Evolutionary conservation across 2,113 vertebrate genomes (phyloP).

Genomic region (Dipodomys ordii): DNA sequence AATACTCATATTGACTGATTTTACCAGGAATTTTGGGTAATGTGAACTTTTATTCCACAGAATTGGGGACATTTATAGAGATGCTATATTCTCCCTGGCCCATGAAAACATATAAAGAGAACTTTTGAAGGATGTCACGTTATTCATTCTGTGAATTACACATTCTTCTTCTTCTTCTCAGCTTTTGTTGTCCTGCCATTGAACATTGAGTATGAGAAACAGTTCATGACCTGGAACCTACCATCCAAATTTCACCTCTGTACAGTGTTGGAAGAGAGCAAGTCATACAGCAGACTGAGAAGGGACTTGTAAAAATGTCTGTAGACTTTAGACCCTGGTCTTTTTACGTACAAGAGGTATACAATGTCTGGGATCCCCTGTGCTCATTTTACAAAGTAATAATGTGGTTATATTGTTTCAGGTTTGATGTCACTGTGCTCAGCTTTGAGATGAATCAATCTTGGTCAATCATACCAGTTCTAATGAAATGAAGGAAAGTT

Average conservation of each 20-base stretch:
- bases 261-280: neutral
- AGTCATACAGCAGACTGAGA: neutral
- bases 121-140: neutral
- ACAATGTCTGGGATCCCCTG: neutral
- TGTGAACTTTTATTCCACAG: neutral
- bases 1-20: neutral
- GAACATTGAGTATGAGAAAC: neutral
- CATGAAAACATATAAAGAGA: too few relatives aligned
- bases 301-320: neutral
- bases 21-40: neutral
- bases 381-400: neutral
- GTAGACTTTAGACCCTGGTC: fast-evolving
- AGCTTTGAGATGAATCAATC: neutral
- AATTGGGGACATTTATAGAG: neutral
- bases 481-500: neutral
- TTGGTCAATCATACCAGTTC: neutral
- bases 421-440: neutral
- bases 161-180: fast-evolving
- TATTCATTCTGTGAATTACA: neutral
- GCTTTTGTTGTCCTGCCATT: neutral
- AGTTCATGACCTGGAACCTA: neutral
- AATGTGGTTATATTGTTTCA: neutral
- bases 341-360: neutral
- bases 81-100: neutral
- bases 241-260: neutral